A percentile compares a stretch with the other conserved stretches of the same genome.
These are phyloP conservation scores for Prochilodus magdalenae DNA, from an alignment of 2,113 vertebrate species.

Conservation along the genomic window DNA sequence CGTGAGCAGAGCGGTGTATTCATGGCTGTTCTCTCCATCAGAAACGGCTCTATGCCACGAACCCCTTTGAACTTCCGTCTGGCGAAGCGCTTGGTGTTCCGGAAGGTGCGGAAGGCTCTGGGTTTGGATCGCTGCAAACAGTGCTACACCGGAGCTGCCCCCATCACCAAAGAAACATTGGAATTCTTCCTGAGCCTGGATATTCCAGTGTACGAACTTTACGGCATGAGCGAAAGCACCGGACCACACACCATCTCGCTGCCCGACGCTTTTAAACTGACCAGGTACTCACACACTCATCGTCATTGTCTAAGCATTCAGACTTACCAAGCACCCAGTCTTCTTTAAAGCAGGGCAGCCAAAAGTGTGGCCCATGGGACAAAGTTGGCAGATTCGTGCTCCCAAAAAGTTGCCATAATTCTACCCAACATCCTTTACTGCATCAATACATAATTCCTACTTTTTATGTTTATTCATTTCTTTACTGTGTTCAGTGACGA, in stretches of 20 bases:
- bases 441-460: too few relatives aligned
- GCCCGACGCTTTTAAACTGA: conserved; percentile 68
- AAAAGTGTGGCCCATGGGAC: too few relatives aligned
- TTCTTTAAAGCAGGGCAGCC: neutral
- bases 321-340: too few relatives aligned
- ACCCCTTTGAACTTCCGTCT: conserved; percentile 81
- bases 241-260: conserved; percentile 85
- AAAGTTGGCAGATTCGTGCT: too few relatives aligned
- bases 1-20: too few relatives aligned
- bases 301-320: too few relatives aligned
- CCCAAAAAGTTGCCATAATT: too few relatives aligned
- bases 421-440: too few relatives aligned
- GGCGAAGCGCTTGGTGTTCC: conserved; percentile 86
- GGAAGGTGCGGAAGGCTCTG: conserved; percentile 82
- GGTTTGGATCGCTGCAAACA: conserved; percentile 86
- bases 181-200: conserved; percentile 95
- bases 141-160: conserved; percentile 87
- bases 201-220: conserved; percentile 86
- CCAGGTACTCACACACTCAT: conserved; percentile 76
- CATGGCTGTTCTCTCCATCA: conserved; percentile 22
- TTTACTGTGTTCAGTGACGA: too few relatives aligned
- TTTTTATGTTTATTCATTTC: too few relatives aligned
- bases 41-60: neutral
- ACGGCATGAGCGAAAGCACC: conserved; percentile 90
- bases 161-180: conserved; percentile 86